These are phyloP conservation scores for Patella caerulea DNA, from an alignment of 2,888 invertebrate genomes.

Conservation along the genomic window DNA sequence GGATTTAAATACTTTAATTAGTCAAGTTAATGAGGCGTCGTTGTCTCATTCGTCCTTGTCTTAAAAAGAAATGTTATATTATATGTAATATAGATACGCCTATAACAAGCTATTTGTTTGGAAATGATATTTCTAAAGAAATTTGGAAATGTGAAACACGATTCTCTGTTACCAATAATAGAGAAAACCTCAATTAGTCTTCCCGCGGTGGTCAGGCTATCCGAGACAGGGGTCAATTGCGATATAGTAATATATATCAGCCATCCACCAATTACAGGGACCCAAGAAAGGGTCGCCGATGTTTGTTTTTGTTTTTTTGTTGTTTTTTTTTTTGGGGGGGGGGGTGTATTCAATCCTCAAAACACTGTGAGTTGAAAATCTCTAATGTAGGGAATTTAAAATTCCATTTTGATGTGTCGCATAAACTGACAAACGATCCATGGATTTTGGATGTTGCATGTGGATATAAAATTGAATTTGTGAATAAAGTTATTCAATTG, in stretches of 20 bases:
- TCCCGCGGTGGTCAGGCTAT: too few species aligned
- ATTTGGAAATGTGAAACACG: background rate
- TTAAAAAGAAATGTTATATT: background rate
- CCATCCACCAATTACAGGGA: background rate
- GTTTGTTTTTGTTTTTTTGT: background rate
- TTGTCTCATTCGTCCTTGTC: background rate
- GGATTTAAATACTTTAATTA: background rate
- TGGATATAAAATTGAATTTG: background rate
- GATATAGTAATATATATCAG: background rate
- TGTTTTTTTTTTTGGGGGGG: too few species aligned
- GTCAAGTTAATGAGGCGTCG: background rate
- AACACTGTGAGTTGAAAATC: too few species aligned
- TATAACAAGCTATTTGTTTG: background rate
- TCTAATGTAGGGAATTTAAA: background rate
- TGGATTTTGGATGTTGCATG: background rate
- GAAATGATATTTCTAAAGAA: background rate
- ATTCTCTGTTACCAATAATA: too few species aligned
- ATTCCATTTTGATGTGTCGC: background rate
- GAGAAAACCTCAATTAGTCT: too few species aligned
- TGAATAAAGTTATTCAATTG: background rate
- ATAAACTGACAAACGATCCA: background rate
- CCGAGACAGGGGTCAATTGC: too few species aligned
- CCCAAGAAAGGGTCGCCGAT: background rate
- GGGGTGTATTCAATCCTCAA: too few species aligned
- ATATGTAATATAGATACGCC: background rate